These are phyloP conservation scores for Lepisosteus oculatus DNA, from an alignment of 2,113 vertebrate genomes.

Conservation along the genomic window DNA sequence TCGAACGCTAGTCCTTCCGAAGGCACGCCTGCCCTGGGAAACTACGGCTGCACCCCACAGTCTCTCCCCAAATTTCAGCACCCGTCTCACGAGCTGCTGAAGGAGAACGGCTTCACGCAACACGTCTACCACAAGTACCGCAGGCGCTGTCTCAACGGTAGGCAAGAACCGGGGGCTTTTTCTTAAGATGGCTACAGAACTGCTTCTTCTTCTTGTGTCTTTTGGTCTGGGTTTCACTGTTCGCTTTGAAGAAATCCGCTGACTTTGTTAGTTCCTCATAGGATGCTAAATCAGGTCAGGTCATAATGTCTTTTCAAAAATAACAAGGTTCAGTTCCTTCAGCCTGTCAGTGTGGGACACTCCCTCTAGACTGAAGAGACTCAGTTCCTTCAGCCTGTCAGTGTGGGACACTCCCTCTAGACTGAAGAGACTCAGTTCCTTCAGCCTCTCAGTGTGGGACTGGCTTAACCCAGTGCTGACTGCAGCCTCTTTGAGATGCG, in stretches of 20 bases:
- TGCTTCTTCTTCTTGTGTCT: neutral
- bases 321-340: too few species aligned
- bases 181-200: neutral
- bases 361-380: too few species aligned
- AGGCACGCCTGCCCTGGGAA: constrained; percentile 79
- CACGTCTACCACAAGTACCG: constrained; percentile 99
- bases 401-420: too few species aligned
- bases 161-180: neutral
- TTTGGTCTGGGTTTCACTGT: too few species aligned
- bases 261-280: neutral
- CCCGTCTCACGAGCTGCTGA: constrained; percentile 94
- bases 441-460: too few species aligned
- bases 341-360: too few species aligned
- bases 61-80: constrained; percentile 98
- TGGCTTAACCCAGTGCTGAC: too few species aligned
- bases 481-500: too few species aligned
- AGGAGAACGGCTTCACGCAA: constrained; percentile 98
- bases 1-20: constrained; percentile 90
- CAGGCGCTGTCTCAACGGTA: constrained; percentile 96
- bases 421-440: too few species aligned
- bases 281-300: neutral
- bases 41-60: constrained; percentile 91
- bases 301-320: too few species aligned
- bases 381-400: too few species aligned
- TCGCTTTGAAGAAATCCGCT: neutral